Evolutionary conservation across 2,888 invertebrate species (phyloP).

Genomic region (Chorisops tibialis): DNA sequence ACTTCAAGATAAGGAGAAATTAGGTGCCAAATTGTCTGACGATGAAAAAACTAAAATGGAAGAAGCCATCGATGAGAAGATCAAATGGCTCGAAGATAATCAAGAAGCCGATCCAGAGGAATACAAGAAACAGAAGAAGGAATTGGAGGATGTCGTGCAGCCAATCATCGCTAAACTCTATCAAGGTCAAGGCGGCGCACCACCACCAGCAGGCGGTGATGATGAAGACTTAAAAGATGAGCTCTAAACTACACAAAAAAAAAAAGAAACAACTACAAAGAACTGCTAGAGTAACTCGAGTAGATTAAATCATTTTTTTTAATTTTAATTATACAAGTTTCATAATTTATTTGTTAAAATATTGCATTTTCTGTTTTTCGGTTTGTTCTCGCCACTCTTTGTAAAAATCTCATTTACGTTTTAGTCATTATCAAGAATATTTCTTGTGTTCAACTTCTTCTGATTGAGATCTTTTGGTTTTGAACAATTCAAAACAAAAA

Average conservation of each 20-base stretch:
- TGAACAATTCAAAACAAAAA: conserved; percentile 8
- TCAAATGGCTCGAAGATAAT: conserved; percentile 97
- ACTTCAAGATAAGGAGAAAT: conserved; percentile 92
- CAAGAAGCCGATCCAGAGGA: conserved; percentile 89
- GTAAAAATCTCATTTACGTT: not conserved
- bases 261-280: conserved; percentile 18
- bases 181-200: conserved; percentile 77
- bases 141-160: conserved; percentile 90
- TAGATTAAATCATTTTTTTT: conserved; percentile 12
- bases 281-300: conserved; percentile 19
- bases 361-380: conserved; percentile 6
- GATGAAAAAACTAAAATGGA: conserved; percentile 94
- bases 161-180: conserved; percentile 97
- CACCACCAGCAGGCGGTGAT: conserved; percentile 65
- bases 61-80: conserved; percentile 91
- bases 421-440: not conserved
- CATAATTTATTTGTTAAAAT: conserved; percentile 24
- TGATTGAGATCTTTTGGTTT: conserved; percentile 8
- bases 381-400: not conserved
- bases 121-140: conserved; percentile 92
- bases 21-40: conserved; percentile 84
- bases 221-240: conserved; percentile 81
- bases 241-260: conserved; percentile 54
- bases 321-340: conserved; percentile 8
- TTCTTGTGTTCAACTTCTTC: conserved; percentile 23